Percentiles rank a stretch among this genome's conserved stretches.
Conservation (phyloP, 1,140 invertebrate genomes). For the Metopolophium dirhodum region DNA sequence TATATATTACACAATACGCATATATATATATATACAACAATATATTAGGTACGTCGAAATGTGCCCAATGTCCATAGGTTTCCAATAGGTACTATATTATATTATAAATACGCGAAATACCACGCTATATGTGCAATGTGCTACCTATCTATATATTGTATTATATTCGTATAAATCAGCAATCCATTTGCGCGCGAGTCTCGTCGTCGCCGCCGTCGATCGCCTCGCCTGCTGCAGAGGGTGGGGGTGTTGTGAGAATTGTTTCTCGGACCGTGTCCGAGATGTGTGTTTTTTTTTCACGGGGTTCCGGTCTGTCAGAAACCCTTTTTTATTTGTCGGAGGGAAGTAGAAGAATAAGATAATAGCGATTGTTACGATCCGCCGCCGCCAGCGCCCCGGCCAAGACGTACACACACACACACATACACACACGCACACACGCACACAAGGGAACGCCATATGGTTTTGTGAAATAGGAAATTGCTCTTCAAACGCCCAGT, state of each 20-base stretch:
- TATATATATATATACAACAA: not conserved
- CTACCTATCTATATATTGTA: not conserved
- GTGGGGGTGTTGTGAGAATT: constrained; percentile 54
- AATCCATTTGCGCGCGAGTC: not conserved
- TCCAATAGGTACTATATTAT: not conserved
- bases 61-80: not conserved
- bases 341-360: constrained; percentile 56
- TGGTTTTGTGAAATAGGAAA: constrained; percentile 57
- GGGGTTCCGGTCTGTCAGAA: constrained; percentile 54
- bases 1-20: not conserved
- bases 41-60: not conserved
- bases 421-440: not conserved
- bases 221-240: not conserved
- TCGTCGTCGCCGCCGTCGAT: not conserved
- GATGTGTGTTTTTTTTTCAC: constrained; percentile 37
- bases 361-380: constrained; percentile 54
- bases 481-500: constrained; percentile 56
- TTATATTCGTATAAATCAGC: constrained; percentile 29
- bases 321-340: constrained; percentile 46
- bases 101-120: no score
- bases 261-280: constrained; percentile 53
- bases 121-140: not conserved
- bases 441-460: constrained; percentile 43
- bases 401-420: constrained; percentile 15
- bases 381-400: not conserved